These are phyloP conservation scores for Rhinoraja longicauda DNA, from an alignment of 2,797 vertebrate genomes.

Conservation along the genomic window DNA sequence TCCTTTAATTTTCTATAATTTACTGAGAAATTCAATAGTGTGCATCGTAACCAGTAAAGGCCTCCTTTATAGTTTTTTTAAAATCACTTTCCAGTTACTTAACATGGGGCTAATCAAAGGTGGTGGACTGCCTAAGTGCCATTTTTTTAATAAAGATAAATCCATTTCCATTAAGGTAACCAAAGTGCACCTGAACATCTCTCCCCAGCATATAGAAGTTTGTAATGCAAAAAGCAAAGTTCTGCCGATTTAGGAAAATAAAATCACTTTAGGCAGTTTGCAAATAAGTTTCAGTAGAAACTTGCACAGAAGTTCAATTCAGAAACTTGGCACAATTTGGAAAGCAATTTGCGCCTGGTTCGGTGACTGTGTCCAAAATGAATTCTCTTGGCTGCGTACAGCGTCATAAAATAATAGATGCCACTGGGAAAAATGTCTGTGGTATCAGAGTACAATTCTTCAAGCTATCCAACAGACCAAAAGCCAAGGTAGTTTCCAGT, in stretches of 20 bases:
- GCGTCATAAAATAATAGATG: neutral
- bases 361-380: neutral
- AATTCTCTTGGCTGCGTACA: neutral
- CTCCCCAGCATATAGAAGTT: neutral
- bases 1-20: neutral
- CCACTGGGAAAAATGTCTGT: neutral
- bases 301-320: neutral
- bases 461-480: neutral
- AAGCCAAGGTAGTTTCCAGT: slow-evolving; percentile 26
- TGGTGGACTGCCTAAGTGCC: neutral
- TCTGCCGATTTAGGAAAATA: neutral
- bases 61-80: neutral
- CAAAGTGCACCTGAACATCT: neutral
- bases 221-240: neutral
- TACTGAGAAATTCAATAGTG: neutral
- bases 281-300: neutral
- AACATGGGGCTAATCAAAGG: neutral
- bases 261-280: neutral
- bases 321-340: neutral
- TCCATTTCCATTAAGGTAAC: neutral
- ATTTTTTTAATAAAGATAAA: neutral
- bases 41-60: neutral
- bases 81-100: neutral
- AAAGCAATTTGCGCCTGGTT: neutral
- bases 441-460: neutral